Percentiles rank a stretch among this genome's conserved stretches.
Evolutionary conservation across 2,113 vertebrate genomes (phyloP).

Genomic region (Psittacula cyanocephala): DNA sequence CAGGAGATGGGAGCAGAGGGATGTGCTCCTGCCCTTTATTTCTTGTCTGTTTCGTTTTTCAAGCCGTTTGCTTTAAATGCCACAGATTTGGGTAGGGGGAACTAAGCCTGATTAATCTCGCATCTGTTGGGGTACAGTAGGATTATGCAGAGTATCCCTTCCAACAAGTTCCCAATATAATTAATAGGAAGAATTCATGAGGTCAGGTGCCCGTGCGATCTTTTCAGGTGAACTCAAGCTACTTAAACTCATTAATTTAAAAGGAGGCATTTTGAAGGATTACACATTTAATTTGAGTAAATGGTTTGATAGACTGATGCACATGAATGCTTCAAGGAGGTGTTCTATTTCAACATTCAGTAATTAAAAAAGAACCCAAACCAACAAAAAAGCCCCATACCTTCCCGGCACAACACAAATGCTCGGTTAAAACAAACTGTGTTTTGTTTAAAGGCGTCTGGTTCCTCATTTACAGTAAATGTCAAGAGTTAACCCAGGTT

Average conservation of each 20-base stretch:
- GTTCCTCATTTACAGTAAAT: constrained; percentile 8
- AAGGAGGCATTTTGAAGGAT: constrained; percentile 87
- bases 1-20: not conserved
- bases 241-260: constrained; percentile 88
- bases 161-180: constrained; percentile 72
- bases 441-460: constrained; percentile 35
- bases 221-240: constrained; percentile 85
- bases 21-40: constrained; percentile 2
- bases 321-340: constrained; percentile 82
- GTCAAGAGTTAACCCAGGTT: not conserved
- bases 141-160: constrained; percentile 59
- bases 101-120: constrained; percentile 61
- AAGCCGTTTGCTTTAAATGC: not conserved
- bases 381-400: constrained; percentile 52
- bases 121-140: constrained; percentile 68
- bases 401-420: constrained; percentile 3
- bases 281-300: constrained; percentile 88
- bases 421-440: constrained; percentile 20
- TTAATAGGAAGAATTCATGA: constrained; percentile 78
- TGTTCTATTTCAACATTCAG: constrained; percentile 78
- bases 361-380: constrained; percentile 73
- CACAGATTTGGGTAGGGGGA: constrained; percentile 33
- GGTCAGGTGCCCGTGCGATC: constrained; percentile 78
- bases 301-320: constrained; percentile 86
- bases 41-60: not conserved